Base-by-base conservation (phyloP, 2,797 vertebrate species). In the Leptatherina wallacei region DNA sequence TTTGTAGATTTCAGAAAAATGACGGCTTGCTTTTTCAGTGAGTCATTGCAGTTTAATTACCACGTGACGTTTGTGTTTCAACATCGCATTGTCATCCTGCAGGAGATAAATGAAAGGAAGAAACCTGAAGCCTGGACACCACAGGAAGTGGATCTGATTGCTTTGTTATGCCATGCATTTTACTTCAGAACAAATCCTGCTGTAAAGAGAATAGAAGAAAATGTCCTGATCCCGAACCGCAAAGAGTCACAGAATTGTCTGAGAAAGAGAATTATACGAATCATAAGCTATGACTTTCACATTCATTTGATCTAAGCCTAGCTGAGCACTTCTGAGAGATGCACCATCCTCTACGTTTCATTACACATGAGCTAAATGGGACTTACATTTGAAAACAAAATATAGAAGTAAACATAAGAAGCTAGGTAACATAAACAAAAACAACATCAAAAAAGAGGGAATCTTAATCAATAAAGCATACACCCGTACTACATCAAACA, bases 401-500 rank as follows among this genome's bases (percentile, higher is more conserved):
- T 16, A 16, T 20, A 47, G 30, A 44, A 38, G 61, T 61, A 24
- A 22, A 22, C 18, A 32, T 3, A n/a, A 61, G 22, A 40, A 24
- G 14, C 22, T 16, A 18, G 16, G 32, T 64, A 64, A 51, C 24
- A 40, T n/a, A 4, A 8, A 35, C 14, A 36, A 29, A 9, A 36
- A 29, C 27, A 56, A 2, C 8, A 51, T 11, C 13, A 6, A 63
- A 64, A 49, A 52, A 38, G 42, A 20, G 20, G 8, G 20, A 30
- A 16, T 24, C 3, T 24, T 65, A 24, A 65, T 73, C 36, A 54
- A 60, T 60, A 60, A 51, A 42, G 29, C 35, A 52, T 40, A 59
- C 27, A 59, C 16, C 13, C 32, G 32, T n/a, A 24, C 32, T 12
- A n/a, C 24, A 69, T 69, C 33, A 69, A 68, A 58, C 60, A 33